Base-by-base conservation (phyloP, 2,113 vertebrate genomes). In the Cathartes aura region DNA sequence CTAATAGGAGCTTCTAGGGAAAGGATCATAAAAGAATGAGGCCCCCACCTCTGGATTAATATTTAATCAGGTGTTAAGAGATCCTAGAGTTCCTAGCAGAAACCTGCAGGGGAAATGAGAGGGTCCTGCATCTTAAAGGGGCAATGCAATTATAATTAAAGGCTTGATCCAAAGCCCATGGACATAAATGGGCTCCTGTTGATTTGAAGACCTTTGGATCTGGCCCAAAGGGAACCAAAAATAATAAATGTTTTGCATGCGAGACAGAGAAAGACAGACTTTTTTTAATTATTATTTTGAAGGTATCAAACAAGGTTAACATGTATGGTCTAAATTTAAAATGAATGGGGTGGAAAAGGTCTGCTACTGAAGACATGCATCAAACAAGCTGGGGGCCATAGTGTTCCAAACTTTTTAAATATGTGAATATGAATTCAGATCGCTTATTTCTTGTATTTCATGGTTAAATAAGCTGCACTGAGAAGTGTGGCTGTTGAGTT, bases 61-160 rank as follows among this genome's bases (percentile, higher is more conserved):
- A 98, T 98, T 98, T 98, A 97, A 98, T 97, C 95, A 96, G 93
- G 93, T 97, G 91, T 89, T 97, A 94, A 96, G 96, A 98, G 90
- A 98, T 95, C 83, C 95, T 86, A 36, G 94, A 95, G 87, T 90
- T 95, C 74, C 90, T 82, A 92, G 82, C 82, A 89, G 85, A 97
- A 97, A 96, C 96, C 92, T 97, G 94, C 68, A 94, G 96, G 96
- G 94, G 89, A 97, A 97, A 94, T n/a, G 48, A 75, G 67, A 83
- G 34, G 34, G 58, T 85, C 83, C 87, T 96, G 74, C 63, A 89
- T 97, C 84, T 98, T 98, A 97, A 97, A 98, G 93, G 87, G 91
- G 73, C 71, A 90, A 88, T 84, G 58, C 70, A 78, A 84, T 97
- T 84, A 68, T 94, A 95, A 95, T 91, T 92, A 97, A 89, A 93